Base-by-base conservation (phyloP, 2,113 vertebrate genomes). In the Percina caprodes region DNA sequence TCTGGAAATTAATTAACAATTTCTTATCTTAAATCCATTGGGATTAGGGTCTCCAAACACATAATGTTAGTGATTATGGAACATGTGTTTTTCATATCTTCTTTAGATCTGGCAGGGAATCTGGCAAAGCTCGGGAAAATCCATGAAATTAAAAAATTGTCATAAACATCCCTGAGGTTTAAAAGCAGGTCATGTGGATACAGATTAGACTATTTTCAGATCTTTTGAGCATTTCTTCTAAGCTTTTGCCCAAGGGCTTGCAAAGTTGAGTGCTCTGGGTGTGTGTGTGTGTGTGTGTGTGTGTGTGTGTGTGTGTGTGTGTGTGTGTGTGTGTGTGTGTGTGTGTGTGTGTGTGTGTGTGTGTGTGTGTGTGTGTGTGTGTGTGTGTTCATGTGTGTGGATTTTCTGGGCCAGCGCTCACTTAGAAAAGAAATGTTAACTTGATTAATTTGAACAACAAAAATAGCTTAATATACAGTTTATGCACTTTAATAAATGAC, bases 191-290 rank as follows among this genome's bases (percentile, higher is more conserved):
- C 85, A 88, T 88, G 82, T 85, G 80, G 75, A 88, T 72, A 79
- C 58, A 88, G 83, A 87, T 90, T 74, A 83, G 58, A 84, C 61
- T 83, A 83, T 83, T 87, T 88, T 84, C 77, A 86, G 62, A 74
- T 83, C 62, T 72, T 52, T 63, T 82, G 65, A 79, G 49, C 61
- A 51, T 73, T 84, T 88, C 52, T 80, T 52, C 61, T 80, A 69
- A 89, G 63, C 78, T 74, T 82, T 81, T 52, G 71, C 88, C 80
- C 48, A 4, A 42, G 71, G 87, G 69, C 18, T 85, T 81, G 48
- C 67, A 75, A 21, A 80, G 45, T 65, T 9, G 6, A 5, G 15
- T 71, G 6, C 24, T n/a, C 30, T 30, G 30, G 3, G 30, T 30
- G 30, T 30, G 30, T 30, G 30, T 30, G 30, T 30, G 30, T 30